Percentiles rank a stretch among this genome's conserved stretches.
Evolutionary conservation across 2,113 vertebrate species (phyloP).

Genomic region (Bettongia penicillata): DNA sequence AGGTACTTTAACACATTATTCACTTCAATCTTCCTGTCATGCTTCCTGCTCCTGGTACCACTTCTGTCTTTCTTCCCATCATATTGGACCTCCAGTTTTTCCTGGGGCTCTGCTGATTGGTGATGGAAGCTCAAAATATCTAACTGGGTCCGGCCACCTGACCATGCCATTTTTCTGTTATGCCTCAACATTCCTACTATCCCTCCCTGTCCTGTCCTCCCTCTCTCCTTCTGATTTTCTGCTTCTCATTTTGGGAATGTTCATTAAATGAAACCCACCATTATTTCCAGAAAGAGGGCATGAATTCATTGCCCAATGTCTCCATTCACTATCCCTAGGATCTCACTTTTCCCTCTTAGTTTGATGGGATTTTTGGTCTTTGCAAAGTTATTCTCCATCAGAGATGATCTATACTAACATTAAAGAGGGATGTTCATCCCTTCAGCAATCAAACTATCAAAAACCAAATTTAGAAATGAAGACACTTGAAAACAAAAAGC

Average conservation of each 20-base stretch:
- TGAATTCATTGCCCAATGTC: not conserved
- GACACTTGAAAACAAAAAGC: not conserved
- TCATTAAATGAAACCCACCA: not conserved
- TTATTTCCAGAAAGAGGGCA: not conserved
- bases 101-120: not conserved
- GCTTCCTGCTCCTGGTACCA: constrained; percentile 19
- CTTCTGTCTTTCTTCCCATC: not conserved
- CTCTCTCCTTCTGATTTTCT: not conserved
- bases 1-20: constrained; percentile 16
- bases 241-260: not conserved
- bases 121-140: not conserved
- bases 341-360: not conserved
- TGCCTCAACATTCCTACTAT: not conserved
- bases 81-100: not conserved
- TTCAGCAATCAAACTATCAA: not conserved
- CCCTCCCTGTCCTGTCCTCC: not conserved
- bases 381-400: not conserved
- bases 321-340: not conserved
- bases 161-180: not conserved
- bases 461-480: not conserved
- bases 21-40: constrained; percentile 31
- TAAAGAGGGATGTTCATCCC: not conserved
- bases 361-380: not conserved
- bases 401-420: not conserved
- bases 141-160: not conserved